Conservation (phyloP, 2,113 vertebrate species). For the Corapipo altera region DNA sequence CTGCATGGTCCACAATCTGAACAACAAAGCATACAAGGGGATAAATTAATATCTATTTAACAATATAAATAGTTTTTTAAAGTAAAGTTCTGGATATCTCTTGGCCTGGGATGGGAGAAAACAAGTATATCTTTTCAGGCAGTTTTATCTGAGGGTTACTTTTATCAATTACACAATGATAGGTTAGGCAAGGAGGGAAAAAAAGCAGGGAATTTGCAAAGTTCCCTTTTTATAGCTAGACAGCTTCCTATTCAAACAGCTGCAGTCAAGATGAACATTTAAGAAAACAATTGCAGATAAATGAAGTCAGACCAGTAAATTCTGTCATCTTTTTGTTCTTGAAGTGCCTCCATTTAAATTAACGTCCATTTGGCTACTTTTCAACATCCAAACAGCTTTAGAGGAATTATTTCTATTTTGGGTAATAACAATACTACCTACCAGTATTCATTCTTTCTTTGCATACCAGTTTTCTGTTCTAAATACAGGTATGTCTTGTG, state of each 20-base stretch:
- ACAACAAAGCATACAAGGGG: not conserved
- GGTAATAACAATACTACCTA: not conserved
- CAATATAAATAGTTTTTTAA: not conserved
- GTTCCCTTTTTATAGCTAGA: not conserved
- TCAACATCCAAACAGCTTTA: not conserved
- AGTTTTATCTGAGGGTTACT: not conserved
- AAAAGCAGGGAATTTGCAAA: not conserved
- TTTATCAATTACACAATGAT: not conserved
- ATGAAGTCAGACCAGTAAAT: not conserved
- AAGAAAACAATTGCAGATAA: not conserved
- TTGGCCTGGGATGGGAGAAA: not conserved
- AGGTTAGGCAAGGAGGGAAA: not conserved
- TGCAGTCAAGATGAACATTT: not conserved
- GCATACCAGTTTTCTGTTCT: not conserved
- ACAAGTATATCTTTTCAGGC: not conserved
- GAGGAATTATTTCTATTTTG: not conserved
- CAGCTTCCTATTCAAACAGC: not conserved
- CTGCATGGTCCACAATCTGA: not conserved
- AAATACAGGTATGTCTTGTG: not conserved
- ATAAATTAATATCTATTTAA: slow-evolving; percentile 17
- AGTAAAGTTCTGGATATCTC: not conserved
- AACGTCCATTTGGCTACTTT: not conserved
- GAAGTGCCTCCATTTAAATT: not conserved
- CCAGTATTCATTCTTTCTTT: not conserved
- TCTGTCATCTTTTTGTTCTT: not conserved